Evolutionary conservation across 1,140 invertebrate species (phyloP), one percentile per base, ranked within the genome.

Genomic region (Apocrypta bakeri): DNA sequence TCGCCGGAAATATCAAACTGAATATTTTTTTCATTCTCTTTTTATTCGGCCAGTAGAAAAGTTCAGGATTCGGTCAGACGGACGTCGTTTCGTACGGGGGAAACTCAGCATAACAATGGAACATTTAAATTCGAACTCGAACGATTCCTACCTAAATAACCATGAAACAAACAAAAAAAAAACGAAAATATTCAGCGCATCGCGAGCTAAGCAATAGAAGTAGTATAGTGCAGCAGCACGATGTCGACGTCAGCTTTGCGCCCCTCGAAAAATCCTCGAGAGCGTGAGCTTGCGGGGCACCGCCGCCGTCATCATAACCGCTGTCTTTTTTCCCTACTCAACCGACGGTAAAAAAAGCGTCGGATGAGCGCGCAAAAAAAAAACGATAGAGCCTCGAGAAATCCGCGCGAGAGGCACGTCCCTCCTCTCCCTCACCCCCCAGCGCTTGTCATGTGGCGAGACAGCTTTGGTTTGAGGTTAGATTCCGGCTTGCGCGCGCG

Each of bases 401-500:
- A 79, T 71, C 24, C 25, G 66, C 77, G 77, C 21, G 77, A 40
- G 40, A 29, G 27, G 27, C 42, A 33, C 27, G 9, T 71, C 29
- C 40, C 64, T 69, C 77, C 56, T 29, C 68, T 12, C 21, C 78
- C 76, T 64, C 74, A 31, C 29, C 68, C 17, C 21, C 78, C 79
- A 76, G 68, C 27, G 37, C 68, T 33, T 72, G 68, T 79, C 82
- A 48, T 68, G 72, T 63, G 56, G 42, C 69, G 69, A 42, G 56
- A 76, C 82, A 56, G 79, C 33, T 37, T 37, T 37, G 33, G n/a
- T 85, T 87, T 78, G 83, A 86, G 85, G 87, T 88, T 86, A 86
- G 85, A 84, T 85, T 83, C 63, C 42, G 69, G 79, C 14, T 48
- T 33, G 72, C 33, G 74, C 56, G 25, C 14, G 4, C 12, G 33